A percentile compares a stretch with the other conserved stretches of the same genome.
phyloP scores from a whole-genome alignment of 2,797 vertebrate species.

The Esox masquinongy region DNA sequence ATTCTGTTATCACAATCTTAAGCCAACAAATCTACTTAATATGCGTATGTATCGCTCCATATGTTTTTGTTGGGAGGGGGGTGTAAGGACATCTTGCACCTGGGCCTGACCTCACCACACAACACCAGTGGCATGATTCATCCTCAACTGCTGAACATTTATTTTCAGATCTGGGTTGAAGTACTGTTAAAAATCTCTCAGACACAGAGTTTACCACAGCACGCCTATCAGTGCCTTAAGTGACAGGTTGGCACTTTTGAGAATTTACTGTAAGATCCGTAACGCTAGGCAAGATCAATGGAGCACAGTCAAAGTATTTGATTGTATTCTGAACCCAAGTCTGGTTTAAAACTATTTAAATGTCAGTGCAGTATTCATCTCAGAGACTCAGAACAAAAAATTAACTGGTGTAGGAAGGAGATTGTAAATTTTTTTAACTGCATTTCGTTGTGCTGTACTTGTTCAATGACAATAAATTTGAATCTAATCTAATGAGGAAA shows the following conservation, averaged over 20 bases:
- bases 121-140: background rate
- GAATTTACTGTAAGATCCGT: background rate
- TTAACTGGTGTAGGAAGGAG: background rate
- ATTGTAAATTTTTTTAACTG: background rate
- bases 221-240: background rate
- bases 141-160: background rate
- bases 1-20: too few species aligned
- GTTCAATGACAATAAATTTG: too few species aligned
- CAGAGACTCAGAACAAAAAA: background rate
- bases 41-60: too few species aligned
- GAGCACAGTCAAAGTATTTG: background rate
- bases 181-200: background rate
- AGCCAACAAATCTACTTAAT: too few species aligned
- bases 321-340: background rate
- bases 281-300: background rate
- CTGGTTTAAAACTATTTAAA: background rate
- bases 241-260: background rate
- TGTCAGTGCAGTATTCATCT: background rate
- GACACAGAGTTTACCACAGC: background rate
- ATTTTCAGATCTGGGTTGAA: background rate
- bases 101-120: too few species aligned
- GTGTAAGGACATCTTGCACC: too few species aligned
- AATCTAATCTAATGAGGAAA: background rate
- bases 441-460: background rate
- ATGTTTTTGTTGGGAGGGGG: too few species aligned